Evolutionary conservation across 2,113 vertebrate species (phyloP), one percentile per base, ranked within the genome.

Genomic region (Rhinolophus sinicus): DNA sequence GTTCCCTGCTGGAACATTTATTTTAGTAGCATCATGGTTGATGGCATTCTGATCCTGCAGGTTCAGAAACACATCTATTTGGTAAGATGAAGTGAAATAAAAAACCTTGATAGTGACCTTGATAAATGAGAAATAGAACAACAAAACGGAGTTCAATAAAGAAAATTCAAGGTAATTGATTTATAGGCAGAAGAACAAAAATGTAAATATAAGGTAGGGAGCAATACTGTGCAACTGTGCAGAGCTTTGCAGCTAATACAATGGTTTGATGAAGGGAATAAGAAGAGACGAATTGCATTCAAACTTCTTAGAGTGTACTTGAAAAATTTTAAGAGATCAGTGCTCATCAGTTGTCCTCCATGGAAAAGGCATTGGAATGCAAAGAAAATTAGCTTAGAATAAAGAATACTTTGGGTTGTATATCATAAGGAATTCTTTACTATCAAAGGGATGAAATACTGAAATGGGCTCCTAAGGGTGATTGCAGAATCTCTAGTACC

Each of bases 121-220:
- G 75, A 90, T 73, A 95, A 88, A 54, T 88, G 60, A 91, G 50
- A 94, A 96, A 73, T 21, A 88, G 47, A 54, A 86, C 30, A 95
- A 78, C 24, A 89, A 77, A 12, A 86, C 81, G 35, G 88, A 94
- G 93, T 84, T 73, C 65, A 82, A 83, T 80, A 56, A 88, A 88
- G 65, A 88, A 88, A 94, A 96, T 77, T 89, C 56, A 82, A 94
- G 40, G 30, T 72, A 52, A 73, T 73, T 95, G 85, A 94, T 88
- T 89, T 92, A 84, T 60, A 95, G 78, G 64, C 33, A 76, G n/a
- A 94, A 26, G 11, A 14, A 73, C 35, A 80, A 88, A 94, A 73
- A 73, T 62, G 40, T 91, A 93, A 92, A 85, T 54, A 62, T 0
- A 58, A 75, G 26, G 5, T 52, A 97, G 21, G 44, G 28, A 97